phyloP scores from a whole-genome alignment of 2,888 invertebrate species.

The Tetranychus piercei region DNA sequence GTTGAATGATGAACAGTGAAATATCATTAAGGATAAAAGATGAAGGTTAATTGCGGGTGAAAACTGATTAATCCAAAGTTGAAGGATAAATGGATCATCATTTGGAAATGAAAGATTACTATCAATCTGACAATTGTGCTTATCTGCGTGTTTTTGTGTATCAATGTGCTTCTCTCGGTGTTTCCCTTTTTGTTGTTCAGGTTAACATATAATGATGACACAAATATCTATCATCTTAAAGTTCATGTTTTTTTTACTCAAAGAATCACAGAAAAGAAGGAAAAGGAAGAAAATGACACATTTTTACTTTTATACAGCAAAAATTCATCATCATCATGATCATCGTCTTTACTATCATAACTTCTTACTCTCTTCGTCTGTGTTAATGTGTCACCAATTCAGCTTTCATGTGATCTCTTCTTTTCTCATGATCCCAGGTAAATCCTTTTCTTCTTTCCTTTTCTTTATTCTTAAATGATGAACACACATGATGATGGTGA shows the following conservation, averaged over 20 bases:
- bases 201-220: background rate
- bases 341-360: background rate
- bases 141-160: no score
- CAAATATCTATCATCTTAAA: background rate
- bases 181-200: no score
- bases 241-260: no score
- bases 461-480: background rate
- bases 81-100: background rate
- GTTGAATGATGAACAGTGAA: background rate
- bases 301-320: background rate
- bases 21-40: background rate
- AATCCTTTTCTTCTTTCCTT: background rate
- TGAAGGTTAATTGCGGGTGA: background rate
- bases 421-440: background rate
- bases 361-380: background rate
- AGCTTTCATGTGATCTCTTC: background rate
- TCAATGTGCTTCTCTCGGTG: no score
- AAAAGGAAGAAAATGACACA: background rate
- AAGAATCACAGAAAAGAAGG: background rate
- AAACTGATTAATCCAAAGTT: background rate
- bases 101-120: background rate
- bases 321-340: background rate
- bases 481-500: background rate
- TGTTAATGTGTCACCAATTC: background rate
- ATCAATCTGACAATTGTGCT: no score